These are phyloP conservation scores for Laterallus jamaicensis DNA, from an alignment of 2,113 vertebrate genomes.

Conservation along the genomic window DNA sequence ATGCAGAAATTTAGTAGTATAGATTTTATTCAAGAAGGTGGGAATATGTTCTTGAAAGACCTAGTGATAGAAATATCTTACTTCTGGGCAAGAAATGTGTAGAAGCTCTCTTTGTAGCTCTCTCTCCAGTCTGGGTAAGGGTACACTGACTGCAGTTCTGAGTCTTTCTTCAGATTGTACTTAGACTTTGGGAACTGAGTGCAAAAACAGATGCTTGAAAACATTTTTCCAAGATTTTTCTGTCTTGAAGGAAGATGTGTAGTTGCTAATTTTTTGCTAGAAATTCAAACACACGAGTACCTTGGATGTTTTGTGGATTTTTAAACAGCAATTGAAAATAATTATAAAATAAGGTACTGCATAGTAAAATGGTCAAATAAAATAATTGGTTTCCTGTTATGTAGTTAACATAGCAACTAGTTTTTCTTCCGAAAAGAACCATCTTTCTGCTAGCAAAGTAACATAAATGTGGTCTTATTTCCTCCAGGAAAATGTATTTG, in stretches of 20 bases:
- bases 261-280: not conserved
- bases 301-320: not conserved
- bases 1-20: not conserved
- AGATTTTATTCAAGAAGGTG: not conserved
- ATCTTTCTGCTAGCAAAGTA: not conserved
- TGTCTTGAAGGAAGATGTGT: not conserved
- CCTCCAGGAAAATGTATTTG: conserved; percentile 84
- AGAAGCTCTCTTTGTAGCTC: not conserved
- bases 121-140: not conserved
- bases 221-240: not conserved
- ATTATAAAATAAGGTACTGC: not conserved
- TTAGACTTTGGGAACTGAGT: not conserved
- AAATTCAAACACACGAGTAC: not conserved
- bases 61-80: not conserved
- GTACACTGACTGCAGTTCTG: not conserved
- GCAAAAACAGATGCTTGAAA: not conserved
- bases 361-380: not conserved
- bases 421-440: not conserved
- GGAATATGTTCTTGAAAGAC: not conserved
- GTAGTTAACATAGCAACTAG: not conserved
- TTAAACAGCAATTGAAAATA: not conserved
- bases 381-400: not conserved
- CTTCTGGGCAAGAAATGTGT: not conserved
- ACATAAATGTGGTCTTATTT: not conserved
- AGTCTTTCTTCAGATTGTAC: not conserved